phyloP scores from a whole-genome alignment of 2,797 vertebrate species.

The Lithobates pipiens region DNA sequence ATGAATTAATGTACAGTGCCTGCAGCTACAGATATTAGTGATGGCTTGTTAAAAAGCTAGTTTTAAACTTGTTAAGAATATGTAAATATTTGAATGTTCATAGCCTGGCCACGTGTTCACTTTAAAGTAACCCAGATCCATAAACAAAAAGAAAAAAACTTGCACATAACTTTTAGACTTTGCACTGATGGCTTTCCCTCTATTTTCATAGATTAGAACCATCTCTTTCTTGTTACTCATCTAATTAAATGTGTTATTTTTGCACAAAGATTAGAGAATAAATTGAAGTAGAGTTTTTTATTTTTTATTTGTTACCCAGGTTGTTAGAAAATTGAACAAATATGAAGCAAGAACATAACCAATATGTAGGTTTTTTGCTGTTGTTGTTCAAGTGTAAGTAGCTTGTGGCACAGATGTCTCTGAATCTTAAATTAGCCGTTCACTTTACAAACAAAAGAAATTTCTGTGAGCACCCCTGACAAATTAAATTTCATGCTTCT shows the following conservation, averaged over 20 bases:
- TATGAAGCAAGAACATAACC: not conserved
- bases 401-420: constrained; percentile 7
- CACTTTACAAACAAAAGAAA: constrained; percentile 51
- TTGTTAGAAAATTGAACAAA: not conserved
- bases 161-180: too few relatives aligned
- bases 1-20: too few relatives aligned
- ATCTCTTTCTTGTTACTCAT: not conserved
- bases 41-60: too few relatives aligned
- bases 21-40: too few relatives aligned
- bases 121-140: too few relatives aligned
- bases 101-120: too few relatives aligned
- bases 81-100: too few relatives aligned
- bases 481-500: constrained; percentile 50
- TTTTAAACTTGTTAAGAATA: too few relatives aligned
- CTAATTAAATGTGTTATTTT: not conserved
- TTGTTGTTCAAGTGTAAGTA: constrained; percentile 3
- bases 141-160: too few relatives aligned
- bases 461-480: constrained; percentile 31
- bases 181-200: not conserved
- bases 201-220: not conserved
- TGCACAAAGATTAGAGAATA: not conserved
- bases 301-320: not conserved
- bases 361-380: not conserved
- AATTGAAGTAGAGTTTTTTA: too few relatives aligned
- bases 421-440: constrained; percentile 46